Percentiles rank a stretch among this genome's conserved stretches.
phyloP scores from a whole-genome alignment of 2,797 vertebrate species.

The Cynodonichthys magdalenae region DNA sequence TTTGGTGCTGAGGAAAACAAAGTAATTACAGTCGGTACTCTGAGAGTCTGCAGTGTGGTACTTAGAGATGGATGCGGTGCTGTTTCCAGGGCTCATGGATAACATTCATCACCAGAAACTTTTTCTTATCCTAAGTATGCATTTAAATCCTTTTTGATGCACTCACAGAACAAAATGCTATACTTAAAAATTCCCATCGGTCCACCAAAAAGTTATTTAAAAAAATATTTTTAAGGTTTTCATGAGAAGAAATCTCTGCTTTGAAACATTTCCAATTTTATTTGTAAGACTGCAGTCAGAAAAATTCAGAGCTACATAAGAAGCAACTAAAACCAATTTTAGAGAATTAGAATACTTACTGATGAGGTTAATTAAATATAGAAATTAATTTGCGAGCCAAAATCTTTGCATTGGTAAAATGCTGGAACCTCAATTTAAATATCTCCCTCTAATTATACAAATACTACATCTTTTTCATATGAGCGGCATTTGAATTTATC shows the following conservation, averaged over 20 bases:
- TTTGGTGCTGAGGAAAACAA: conserved; percentile 25
- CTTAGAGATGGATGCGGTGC: conserved; percentile 33
- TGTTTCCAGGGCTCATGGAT: conserved; percentile 27
- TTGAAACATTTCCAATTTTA: too few relatives aligned
- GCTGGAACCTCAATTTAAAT: too few relatives aligned
- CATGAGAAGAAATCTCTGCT: conserved; percentile 8
- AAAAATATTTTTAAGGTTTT: conserved; percentile 5
- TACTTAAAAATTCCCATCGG: not conserved
- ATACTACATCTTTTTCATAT: too few relatives aligned
- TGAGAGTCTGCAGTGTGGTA: conserved; percentile 26
- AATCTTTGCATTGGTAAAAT: too few relatives aligned
- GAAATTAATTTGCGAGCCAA: too few relatives aligned
- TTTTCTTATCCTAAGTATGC: conserved; percentile 27
- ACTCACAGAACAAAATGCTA: conserved; percentile 13
- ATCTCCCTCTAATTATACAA: too few relatives aligned
- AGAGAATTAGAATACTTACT: not conserved
- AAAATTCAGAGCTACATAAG: too few relatives aligned
- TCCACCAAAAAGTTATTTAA: not conserved
- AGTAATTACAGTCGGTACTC: conserved; percentile 29
- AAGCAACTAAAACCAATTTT: too few relatives aligned
- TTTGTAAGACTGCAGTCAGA: too few relatives aligned
- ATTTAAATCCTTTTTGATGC: conserved; percentile 21
- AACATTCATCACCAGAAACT: conserved; percentile 20
- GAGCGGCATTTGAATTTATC: too few relatives aligned
- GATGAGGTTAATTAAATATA: too few relatives aligned